Evolutionary conservation across 2,888 invertebrate species (phyloP), one percentile per base, ranked within the genome.

Genomic region (Danaus chrysippus): DNA sequence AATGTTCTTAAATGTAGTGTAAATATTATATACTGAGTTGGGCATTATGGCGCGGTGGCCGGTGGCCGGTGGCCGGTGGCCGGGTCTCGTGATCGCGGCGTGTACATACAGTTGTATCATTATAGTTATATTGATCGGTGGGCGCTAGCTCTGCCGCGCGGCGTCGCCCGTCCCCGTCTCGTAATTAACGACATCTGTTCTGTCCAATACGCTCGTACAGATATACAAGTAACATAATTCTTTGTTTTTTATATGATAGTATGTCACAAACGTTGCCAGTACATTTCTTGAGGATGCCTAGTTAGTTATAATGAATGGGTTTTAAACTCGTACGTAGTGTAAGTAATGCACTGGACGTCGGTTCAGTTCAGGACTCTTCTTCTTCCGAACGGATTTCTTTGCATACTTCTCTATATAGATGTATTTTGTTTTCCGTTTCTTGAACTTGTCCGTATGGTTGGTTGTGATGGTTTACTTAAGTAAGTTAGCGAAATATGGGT

Each of bases 401-500:
- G 77, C 62, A 68, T 66, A 68, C 63, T 60, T 70, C 68, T 63
- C 62, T 69, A 68, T 64, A 67, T 83, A 79, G 77, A 82, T 79
- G 72, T 82, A 87, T 34, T 34, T 34, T 3, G 23, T 34, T 34
- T 23, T 34, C 23, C 3, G 79, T 85, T 66, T 78, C 83, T 86
- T 89, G 77, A 84, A 84, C 83, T 84, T 83, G 90, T 88, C 90
- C 88, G 89, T 84, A 88, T 84, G 88, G 88, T 87, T 89, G 90
- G 90, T 91, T 91, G 90, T 91, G 90, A 91, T 87, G 89, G 85
- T 87, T 89, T 91, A 91, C 89, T 88, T 90, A 90, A 87, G 87
- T 91, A 89, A 90, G 86, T 87, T 86, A 87, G 82, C 75, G 80
- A 86, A 81, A 84, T 83, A 84, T 83, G 82, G 81, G 80, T 84